These are phyloP conservation scores for Procambarus clarkii DNA, from an alignment of 1,140 invertebrate genomes.

Conservation along the genomic window DNA sequence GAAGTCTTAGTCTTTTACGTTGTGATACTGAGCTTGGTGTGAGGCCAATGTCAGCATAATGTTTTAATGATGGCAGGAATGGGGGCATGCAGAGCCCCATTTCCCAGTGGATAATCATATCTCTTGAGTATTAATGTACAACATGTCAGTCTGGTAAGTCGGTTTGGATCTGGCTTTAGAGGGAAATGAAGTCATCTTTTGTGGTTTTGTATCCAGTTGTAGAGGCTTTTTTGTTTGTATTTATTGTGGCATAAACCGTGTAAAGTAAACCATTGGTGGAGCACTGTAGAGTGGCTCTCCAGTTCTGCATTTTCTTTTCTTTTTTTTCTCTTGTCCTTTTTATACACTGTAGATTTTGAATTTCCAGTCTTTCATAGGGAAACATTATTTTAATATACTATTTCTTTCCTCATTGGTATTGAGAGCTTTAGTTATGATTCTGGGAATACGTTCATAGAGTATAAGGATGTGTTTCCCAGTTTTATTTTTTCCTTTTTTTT, in stretches of 20 bases:
- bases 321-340: constrained; percentile 31
- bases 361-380: constrained; percentile 25
- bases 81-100: constrained; percentile 17
- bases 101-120: constrained; percentile 43
- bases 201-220: constrained; percentile 61
- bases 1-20: constrained; percentile 61
- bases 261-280: neutral
- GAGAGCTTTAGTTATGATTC: constrained; percentile 48
- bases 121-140: constrained; percentile 42
- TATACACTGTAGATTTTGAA: constrained; percentile 45
- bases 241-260: constrained; percentile 52
- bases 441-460: neutral
- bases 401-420: constrained; percentile 38
- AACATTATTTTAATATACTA: constrained; percentile 1
- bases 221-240: constrained; percentile 68
- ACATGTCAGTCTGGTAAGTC: constrained; percentile 35
- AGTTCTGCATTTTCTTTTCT: neutral
- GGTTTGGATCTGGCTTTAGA: constrained; percentile 37
- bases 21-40: constrained; percentile 67
- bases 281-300: neutral
- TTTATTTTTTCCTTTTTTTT: neutral
- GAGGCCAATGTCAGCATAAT: constrained; percentile 60
- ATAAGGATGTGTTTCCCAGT: neutral
- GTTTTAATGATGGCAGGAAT: constrained; percentile 49
- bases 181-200: constrained; percentile 40